Evolutionary conservation across 2,113 vertebrate species (phyloP), one percentile per base, ranked within the genome.

Genomic region (Pipra filicauda): DNA sequence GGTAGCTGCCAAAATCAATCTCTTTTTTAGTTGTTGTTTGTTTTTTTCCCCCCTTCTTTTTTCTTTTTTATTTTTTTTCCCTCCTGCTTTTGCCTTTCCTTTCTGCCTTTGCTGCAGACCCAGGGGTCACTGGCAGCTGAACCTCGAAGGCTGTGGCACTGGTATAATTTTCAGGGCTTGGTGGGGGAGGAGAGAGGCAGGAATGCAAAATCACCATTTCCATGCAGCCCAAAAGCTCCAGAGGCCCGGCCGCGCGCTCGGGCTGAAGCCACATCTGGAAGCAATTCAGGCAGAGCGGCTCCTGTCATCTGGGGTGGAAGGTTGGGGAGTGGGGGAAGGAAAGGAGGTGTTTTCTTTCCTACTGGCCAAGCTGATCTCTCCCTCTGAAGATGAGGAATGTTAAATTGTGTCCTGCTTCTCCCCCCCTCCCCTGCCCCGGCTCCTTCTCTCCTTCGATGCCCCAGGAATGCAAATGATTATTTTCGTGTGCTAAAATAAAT

Each of bases 191-290:
- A 91, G 80, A 15, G 62, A 79, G 55, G 78, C 58, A 95, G 82
- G 94, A 95, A 95, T 95, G 93, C 79, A 46, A 48, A 96, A 96
- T 94, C 93, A 26, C 95, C 85, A 3, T 96, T 96, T 96, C 93
- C 94, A 94, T 31, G 71, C 91, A 94, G 83, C 73, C 51, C 6
- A 65, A 59, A 57, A 94, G 87, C 95, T 89, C 62, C 31, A 37
- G 94, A 41, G 95, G 95, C 90, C 84, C 2, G 8, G 81, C 93
- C 51, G 9, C 6, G 28, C 76, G 95, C 80, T 96, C 91, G 30
- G 51, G 46, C 95, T 74, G 89, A 70, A 88, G 74, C 88, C 91
- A 91, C 97, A 97, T 97, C 97, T 98, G 97, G 97, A 98, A 96
- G 44, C 97, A 94, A 97, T 98, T 97, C 88, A 49, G 91, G 87